phyloP scores from a whole-genome alignment of 2,888 invertebrate species.

The Rhamphomyia laevipes region DNA sequence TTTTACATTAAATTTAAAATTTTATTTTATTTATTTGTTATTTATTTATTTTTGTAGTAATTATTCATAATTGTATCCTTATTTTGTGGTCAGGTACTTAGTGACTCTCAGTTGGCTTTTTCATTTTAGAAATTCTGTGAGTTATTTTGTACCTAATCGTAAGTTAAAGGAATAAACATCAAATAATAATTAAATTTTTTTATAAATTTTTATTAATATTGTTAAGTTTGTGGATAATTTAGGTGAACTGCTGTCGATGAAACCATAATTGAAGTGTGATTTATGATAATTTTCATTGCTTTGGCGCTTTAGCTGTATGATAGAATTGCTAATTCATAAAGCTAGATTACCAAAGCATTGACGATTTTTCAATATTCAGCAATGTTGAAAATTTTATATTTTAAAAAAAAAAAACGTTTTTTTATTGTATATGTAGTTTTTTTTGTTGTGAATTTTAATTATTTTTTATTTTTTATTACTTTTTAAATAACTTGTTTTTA shows the following conservation, averaged over 20 bases:
- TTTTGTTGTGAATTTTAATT: constrained; percentile 9
- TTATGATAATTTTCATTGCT: constrained; percentile 49
- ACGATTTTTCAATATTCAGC: constrained; percentile 27
- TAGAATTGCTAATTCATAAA: constrained; percentile 66
- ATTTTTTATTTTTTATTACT: constrained; percentile 5
- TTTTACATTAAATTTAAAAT: neutral
- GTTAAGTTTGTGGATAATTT: too few relatives aligned
- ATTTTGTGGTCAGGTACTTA: constrained; percentile 64
- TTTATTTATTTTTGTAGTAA: neutral
- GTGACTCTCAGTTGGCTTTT: constrained; percentile 62
- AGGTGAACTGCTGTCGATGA: too few relatives aligned
- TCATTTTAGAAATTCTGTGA: constrained; percentile 31
- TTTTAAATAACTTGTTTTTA: constrained; percentile 7
- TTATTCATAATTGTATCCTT: constrained; percentile 4
- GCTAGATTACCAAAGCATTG: constrained; percentile 91
- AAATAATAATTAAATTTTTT: neutral
- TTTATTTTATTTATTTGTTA: too few relatives aligned
- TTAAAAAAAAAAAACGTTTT: constrained; percentile 3
- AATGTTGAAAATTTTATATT: neutral
- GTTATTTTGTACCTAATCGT: constrained; percentile 35
- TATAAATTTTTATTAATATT: too few relatives aligned
- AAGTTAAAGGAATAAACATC: constrained; percentile 15
- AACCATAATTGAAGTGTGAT: too few relatives aligned
- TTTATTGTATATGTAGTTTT: constrained; percentile 11
- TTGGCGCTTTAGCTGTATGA: constrained; percentile 88